Evolutionary conservation across 2,888 invertebrate species (phyloP).

Genomic region (Scrobipalpa atriplicella): DNA sequence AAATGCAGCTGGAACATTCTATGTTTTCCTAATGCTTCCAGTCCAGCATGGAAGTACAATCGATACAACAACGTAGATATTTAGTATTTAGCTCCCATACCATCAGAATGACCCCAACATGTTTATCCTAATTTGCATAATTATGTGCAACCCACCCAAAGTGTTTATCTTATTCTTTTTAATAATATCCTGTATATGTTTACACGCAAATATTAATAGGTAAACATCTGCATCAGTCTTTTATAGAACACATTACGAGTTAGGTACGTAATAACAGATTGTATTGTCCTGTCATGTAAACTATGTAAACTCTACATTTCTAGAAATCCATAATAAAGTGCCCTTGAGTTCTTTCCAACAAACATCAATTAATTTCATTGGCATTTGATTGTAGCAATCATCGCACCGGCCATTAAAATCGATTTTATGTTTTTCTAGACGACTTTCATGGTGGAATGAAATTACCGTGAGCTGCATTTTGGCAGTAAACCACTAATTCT

Average conservation of each 20-base stretch:
- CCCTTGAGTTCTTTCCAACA: conserved; percentile 7
- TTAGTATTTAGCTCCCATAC: too few relatives aligned
- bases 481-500: too few relatives aligned
- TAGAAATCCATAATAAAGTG: not conserved
- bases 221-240: not conserved
- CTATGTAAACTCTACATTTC: not conserved
- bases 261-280: not conserved
- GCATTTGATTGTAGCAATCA: not conserved
- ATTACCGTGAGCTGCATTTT: not conserved
- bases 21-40: too few relatives aligned
- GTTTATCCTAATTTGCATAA: too few relatives aligned
- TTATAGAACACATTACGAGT: not conserved
- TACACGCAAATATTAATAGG: too few relatives aligned
- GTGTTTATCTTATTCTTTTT: too few relatives aligned
- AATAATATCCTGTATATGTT: too few relatives aligned
- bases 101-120: too few relatives aligned
- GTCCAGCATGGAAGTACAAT: too few relatives aligned
- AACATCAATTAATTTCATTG: not conserved
- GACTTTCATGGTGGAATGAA: not conserved
- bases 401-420: not conserved
- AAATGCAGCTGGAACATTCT: too few relatives aligned
- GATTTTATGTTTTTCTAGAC: not conserved
- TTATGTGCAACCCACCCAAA: too few relatives aligned
- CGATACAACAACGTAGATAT: too few relatives aligned
- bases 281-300: not conserved